These are phyloP conservation scores for Megaceryle alcyon DNA, from an alignment of 2,797 vertebrate genomes.

Conservation along the genomic window DNA sequence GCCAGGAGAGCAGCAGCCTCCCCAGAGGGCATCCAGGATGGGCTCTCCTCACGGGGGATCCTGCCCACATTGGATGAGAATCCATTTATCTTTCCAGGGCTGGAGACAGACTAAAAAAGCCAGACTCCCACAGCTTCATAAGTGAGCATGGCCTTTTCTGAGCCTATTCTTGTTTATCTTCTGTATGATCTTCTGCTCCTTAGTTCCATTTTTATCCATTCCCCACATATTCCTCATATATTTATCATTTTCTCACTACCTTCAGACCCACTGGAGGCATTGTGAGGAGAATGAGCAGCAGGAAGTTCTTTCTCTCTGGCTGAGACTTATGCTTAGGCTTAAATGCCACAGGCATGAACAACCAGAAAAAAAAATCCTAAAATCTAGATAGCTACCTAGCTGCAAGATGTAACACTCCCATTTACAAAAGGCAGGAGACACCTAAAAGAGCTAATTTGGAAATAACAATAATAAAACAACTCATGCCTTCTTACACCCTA, in stretches of 20 bases:
- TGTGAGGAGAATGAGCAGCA: neutral
- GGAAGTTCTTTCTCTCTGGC: neutral
- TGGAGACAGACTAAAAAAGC: neutral
- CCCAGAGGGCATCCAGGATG: neutral
- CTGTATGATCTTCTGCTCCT: neutral
- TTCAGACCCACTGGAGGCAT: neutral
- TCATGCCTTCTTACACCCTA: neutral
- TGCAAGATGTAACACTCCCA: constrained; percentile 1
- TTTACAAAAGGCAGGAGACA: constrained; percentile 27
- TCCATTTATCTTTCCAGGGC: neutral
- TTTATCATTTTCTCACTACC: neutral
- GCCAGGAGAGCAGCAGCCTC: neutral
- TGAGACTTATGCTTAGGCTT: neutral
- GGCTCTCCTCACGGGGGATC: neutral
- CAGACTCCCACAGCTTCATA: neutral
- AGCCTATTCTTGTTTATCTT: neutral
- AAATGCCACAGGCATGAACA: neutral
- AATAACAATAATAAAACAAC: constrained; percentile 10
- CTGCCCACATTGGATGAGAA: neutral
- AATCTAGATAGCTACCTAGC: constrained; percentile 17
- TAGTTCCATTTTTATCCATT: neutral
- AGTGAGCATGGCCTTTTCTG: neutral
- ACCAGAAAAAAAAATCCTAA: neutral
- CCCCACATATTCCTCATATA: neutral
- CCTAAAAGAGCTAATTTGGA: constrained; percentile 37